phyloP scores from a whole-genome alignment of 2,113 vertebrate genomes.

The Chrysemys picta region DNA sequence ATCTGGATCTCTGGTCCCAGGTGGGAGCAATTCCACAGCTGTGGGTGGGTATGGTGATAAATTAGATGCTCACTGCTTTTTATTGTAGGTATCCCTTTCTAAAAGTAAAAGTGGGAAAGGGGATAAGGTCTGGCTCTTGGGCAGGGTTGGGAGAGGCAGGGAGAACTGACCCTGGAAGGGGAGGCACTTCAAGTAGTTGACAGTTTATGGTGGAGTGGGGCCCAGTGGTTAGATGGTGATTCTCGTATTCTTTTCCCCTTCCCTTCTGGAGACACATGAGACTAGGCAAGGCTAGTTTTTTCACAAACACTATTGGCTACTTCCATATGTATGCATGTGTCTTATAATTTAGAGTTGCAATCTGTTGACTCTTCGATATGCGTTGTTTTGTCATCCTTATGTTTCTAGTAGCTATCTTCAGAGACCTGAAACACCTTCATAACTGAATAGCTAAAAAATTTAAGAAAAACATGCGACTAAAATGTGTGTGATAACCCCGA shows the following conservation, averaged over 20 bases:
- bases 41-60: constrained; percentile 53
- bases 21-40: constrained; percentile 38
- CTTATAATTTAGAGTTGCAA: background rate
- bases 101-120: constrained; percentile 36
- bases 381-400: background rate
- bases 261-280: background rate
- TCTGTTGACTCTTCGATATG: background rate
- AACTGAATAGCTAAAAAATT: background rate
- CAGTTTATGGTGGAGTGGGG: background rate
- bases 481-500: background rate
- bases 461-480: background rate
- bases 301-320: background rate
- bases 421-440: background rate
- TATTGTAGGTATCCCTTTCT: constrained; percentile 7
- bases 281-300: background rate
- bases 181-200: constrained; percentile 5
- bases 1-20: constrained; percentile 1
- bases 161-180: constrained; percentile 8
- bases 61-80: constrained; percentile 43
- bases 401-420: too few species aligned
- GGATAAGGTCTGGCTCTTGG: constrained; percentile 14
- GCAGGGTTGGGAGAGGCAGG: background rate
- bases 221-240: background rate
- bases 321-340: background rate
- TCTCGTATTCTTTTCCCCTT: background rate